These are phyloP conservation scores for Cheilosia variabilis DNA, from an alignment of 2,888 invertebrate species.

Conservation along the genomic window DNA sequence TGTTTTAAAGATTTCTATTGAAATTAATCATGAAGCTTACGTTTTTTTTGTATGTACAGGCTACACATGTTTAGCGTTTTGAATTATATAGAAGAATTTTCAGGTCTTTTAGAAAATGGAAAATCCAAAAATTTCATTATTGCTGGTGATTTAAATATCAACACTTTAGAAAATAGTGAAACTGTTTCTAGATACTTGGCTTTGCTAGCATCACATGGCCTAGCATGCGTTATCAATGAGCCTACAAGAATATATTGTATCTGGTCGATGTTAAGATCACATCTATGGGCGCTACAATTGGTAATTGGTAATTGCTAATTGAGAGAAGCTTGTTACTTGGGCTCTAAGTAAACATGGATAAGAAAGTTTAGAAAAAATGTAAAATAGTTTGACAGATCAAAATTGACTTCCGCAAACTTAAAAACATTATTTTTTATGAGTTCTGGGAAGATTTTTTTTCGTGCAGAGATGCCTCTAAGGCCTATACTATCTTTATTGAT, in stretches of 20 bases:
- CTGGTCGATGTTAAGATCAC: constrained; percentile 17
- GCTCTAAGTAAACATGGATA: not conserved
- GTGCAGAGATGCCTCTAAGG: constrained; percentile 8
- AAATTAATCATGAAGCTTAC: too few relatives aligned
- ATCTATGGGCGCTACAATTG: not conserved
- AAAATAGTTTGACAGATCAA: not conserved
- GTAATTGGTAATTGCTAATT: not conserved
- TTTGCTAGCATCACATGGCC: constrained; percentile 14
- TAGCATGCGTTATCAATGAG: constrained; percentile 15
- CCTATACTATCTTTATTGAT: not conserved
- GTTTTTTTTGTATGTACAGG: too few relatives aligned
- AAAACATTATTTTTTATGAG: constrained; percentile 16
- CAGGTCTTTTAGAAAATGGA: constrained; percentile 3
- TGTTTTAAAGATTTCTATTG: too few relatives aligned
- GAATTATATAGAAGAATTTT: not conserved
- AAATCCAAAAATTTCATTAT: constrained; percentile 25
- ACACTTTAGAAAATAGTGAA: constrained; percentile 15
- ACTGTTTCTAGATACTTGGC: constrained; percentile 22
- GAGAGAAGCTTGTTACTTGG: constrained; percentile 7
- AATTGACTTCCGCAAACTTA: constrained; percentile 7
- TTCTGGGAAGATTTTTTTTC: constrained; percentile 12
- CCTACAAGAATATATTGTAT: constrained; percentile 10
- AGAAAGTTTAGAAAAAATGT: not conserved
- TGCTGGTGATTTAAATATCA: constrained; percentile 10
- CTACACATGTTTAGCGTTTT: constrained; percentile 6